Evolutionary conservation across 1,140 invertebrate species (phyloP).

Genomic region (Diachasma alloeum): DNA sequence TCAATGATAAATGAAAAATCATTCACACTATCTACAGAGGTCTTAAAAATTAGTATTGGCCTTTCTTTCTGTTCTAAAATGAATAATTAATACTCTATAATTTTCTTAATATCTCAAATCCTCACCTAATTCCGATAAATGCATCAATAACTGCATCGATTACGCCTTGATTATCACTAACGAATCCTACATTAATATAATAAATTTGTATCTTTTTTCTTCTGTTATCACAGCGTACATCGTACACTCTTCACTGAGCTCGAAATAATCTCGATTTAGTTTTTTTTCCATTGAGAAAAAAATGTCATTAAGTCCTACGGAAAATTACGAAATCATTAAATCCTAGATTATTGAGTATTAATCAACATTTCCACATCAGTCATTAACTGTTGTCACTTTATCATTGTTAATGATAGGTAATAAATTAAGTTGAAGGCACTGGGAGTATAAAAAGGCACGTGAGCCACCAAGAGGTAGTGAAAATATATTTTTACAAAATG

Average conservation of each 20-base stretch:
- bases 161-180: slow-evolving; percentile 2
- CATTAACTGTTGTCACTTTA: neutral
- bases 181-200: slow-evolving; percentile 10
- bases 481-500: neutral
- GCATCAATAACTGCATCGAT: slow-evolving; percentile 6
- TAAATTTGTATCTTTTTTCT: slow-evolving; percentile 35
- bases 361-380: neutral
- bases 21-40: slow-evolving; percentile 32
- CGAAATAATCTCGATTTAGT: slow-evolving; percentile 25
- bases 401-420: neutral
- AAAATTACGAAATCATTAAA: neutral
- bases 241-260: slow-evolving; percentile 42
- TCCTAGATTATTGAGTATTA: neutral
- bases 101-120: slow-evolving; percentile 20
- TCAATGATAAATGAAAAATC: neutral
- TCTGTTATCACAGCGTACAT: slow-evolving; percentile 57
- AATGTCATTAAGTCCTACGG: neutral
- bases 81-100: slow-evolving; percentile 22
- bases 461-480: neutral
- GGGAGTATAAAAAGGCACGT: neutral
- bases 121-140: slow-evolving; percentile 13
- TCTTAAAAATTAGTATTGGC: slow-evolving; percentile 56
- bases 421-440: neutral
- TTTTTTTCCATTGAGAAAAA: slow-evolving; percentile 1
- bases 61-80: slow-evolving; percentile 35